Evolutionary conservation across 2,888 invertebrate genomes (phyloP).

Genomic region (Dysmachus trigonus): DNA sequence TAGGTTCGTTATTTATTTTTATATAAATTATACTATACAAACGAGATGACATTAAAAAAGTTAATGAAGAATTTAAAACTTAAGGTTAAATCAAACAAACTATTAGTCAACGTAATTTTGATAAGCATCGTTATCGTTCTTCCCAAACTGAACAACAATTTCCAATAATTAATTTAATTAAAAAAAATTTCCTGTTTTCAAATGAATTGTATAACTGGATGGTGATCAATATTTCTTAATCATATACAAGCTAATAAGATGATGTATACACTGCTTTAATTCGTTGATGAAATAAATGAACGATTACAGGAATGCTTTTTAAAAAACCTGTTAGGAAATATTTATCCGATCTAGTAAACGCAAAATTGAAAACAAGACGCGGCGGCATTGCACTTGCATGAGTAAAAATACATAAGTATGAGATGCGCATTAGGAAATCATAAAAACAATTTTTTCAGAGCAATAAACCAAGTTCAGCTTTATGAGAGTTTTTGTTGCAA

Average conservation of each 20-base stretch:
- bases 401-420: background rate
- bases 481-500: background rate
- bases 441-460: background rate
- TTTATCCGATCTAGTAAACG: background rate
- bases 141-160: background rate
- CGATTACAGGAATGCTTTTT: background rate
- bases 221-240: background rate
- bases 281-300: background rate
- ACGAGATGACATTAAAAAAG: background rate
- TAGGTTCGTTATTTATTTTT: background rate
- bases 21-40: background rate
- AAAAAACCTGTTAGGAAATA: background rate
- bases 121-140: too few relatives aligned
- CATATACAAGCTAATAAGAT: background rate
- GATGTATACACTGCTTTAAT: background rate
- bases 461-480: background rate
- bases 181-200: background rate
- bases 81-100: background rate
- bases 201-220: background rate
- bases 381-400: background rate
- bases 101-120: background rate
- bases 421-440: background rate
- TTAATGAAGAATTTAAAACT: background rate
- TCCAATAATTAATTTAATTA: background rate
- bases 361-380: background rate